phyloP scores from a whole-genome alignment of 2,113 vertebrate species.

The Kryptolebias marmoratus region DNA sequence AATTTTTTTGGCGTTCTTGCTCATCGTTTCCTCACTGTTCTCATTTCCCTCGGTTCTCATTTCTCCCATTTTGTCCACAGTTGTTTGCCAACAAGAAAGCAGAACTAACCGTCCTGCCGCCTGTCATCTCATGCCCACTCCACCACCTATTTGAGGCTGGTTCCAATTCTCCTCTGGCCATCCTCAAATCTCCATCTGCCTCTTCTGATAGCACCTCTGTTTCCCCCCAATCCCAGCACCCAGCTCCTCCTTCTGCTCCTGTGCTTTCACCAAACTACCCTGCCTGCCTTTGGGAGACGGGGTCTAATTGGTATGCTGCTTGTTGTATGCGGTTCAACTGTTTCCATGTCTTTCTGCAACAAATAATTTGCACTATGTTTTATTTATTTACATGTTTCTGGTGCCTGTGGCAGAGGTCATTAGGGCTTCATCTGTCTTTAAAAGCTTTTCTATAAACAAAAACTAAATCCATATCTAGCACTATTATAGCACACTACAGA shows the following conservation, averaged over 20 bases:
- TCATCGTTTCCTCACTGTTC: not conserved
- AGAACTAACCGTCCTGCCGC: conserved; percentile 13
- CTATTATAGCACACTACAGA: too few species aligned
- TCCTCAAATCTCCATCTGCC: conserved; percentile 50
- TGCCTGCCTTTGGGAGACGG: too few species aligned
- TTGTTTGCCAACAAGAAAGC: conserved; percentile 32
- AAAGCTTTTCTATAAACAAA: too few species aligned
- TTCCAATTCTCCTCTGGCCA: conserved; percentile 42
- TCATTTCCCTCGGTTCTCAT: conserved; percentile 23
- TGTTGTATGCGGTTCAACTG: not conserved
- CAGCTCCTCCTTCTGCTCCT: not conserved
- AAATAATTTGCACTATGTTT: not conserved
- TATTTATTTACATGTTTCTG: not conserved
- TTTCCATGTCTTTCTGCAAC: not conserved
- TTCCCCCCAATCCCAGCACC: conserved; percentile 23
- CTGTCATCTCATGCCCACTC: conserved; percentile 39
- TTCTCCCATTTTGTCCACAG: conserved; percentile 39
- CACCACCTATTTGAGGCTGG: conserved; percentile 17
- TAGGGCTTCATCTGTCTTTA: not conserved
- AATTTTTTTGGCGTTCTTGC: not conserved
- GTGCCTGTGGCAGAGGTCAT: not conserved
- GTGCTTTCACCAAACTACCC: not conserved
- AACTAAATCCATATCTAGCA: too few species aligned
- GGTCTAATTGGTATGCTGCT: not conserved
- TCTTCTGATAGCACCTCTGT: conserved; percentile 40